These are phyloP conservation scores for Sternotherus odoratus DNA, from an alignment of 2,797 vertebrate genomes.

Conservation along the genomic window DNA sequence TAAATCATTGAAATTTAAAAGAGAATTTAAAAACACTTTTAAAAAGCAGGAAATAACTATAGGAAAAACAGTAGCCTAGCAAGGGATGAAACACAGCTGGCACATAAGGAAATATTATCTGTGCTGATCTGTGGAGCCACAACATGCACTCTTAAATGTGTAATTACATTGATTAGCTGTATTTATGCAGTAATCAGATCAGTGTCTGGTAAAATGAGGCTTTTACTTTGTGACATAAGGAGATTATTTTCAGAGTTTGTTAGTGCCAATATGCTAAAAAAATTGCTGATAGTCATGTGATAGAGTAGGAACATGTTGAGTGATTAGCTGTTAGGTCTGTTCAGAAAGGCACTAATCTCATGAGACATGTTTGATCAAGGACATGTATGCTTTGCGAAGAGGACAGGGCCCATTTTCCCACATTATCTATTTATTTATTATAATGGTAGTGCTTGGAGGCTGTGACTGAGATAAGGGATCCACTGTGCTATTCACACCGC, in stretches of 20 bases:
- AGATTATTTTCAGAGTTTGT: conserved; percentile 42
- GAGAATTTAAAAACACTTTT: neutral
- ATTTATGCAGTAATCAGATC: conserved; percentile 34
- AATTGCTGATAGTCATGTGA: neutral
- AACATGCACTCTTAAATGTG: neutral
- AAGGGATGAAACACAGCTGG: conserved; percentile 21
- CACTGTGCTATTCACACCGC: no score
- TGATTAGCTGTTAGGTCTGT: neutral
- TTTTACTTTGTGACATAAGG: conserved; percentile 6
- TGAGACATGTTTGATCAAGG: neutral
- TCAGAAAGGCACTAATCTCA: neutral
- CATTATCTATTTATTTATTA: conserved; percentile 11
- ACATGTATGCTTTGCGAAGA: conserved; percentile 14
- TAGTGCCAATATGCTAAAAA: neutral
- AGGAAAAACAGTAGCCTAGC: neutral
- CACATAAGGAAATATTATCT: conserved; percentile 14
- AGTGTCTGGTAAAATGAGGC: neutral
- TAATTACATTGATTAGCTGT: conserved; percentile 49
- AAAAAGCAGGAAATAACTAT: neutral
- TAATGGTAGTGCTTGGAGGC: neutral
- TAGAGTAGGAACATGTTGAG: neutral
- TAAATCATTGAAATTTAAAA: neutral
- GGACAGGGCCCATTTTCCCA: conserved; percentile 2
- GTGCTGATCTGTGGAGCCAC: neutral
- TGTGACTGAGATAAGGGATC: neutral